Evolutionary conservation across 2,888 invertebrate species (phyloP).

Genomic region (Papilio protenor): DNA sequence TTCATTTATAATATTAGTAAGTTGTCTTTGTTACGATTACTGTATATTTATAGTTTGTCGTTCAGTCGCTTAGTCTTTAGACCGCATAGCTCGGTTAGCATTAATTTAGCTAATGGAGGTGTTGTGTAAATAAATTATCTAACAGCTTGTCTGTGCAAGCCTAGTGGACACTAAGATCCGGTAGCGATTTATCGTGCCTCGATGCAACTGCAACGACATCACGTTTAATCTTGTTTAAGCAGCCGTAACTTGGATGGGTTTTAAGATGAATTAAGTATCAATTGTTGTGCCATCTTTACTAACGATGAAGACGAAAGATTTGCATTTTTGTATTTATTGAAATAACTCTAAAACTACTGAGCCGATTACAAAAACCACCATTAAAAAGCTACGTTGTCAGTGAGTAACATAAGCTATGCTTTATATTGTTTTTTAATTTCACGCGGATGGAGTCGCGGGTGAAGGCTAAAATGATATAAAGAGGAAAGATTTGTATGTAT

Average conservation of each 20-base stretch:
- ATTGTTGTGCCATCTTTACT: not conserved
- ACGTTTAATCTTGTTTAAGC: conserved; percentile 20
- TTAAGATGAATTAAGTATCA: not conserved
- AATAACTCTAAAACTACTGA: no score
- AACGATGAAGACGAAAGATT: no score
- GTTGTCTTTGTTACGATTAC: not conserved
- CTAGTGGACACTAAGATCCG: conserved; percentile 32
- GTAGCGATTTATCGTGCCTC: conserved; percentile 33
- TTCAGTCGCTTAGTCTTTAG: conserved; percentile 48
- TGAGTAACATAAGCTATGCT: no score
- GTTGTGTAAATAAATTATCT: conserved; percentile 53
- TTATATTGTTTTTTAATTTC: no score
- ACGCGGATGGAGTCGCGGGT: no score
- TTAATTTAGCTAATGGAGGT: conserved; percentile 54
- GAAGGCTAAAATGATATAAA: no score
- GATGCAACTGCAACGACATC: conserved; percentile 23
- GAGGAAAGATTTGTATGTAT: no score
- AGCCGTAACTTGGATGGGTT: not conserved
- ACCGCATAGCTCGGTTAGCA: conserved; percentile 49
- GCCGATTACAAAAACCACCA: no score
- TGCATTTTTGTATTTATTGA: no score
- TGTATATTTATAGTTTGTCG: conserved; percentile 22
- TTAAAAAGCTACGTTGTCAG: no score
- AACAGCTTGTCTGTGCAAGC: conserved; percentile 47
- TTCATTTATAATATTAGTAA: no score